These are phyloP conservation scores for Drosophila fulvimacula DNA, from an alignment of 2,888 invertebrate genomes.

Conservation along the genomic window DNA sequence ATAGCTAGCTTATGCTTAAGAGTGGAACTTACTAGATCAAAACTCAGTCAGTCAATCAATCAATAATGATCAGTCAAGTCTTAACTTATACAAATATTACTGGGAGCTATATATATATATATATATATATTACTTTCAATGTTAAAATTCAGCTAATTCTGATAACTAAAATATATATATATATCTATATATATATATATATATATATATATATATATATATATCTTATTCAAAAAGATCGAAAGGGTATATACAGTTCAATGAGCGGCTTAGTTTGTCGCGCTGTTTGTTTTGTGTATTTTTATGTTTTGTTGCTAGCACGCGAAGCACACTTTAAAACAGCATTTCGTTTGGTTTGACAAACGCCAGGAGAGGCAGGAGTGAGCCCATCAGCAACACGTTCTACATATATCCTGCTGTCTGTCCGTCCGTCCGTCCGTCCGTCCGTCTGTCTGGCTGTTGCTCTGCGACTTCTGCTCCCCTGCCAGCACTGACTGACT, in stretches of 20 bases:
- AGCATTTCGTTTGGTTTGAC: constrained; percentile 55
- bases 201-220: no score
- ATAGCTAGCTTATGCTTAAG: no score
- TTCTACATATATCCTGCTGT: constrained; percentile 51
- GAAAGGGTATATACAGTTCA: constrained; percentile 28
- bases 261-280: constrained; percentile 3
- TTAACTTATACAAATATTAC: no score
- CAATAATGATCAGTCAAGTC: no score
- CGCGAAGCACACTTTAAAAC: constrained; percentile 53
- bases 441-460: constrained; percentile 24
- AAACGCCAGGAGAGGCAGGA: constrained; percentile 44
- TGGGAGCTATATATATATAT: no score
- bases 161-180: no score
- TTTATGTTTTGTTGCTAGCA: constrained; percentile 28
- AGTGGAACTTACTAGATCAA: no score
- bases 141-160: no score
- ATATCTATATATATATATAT: no score
- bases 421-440: constrained; percentile 19
- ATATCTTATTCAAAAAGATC: no score
- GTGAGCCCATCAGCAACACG: constrained; percentile 49
- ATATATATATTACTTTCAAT: no score
- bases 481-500: not conserved
- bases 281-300: constrained; percentile 26
- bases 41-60: no score
- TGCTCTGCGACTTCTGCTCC: constrained; percentile 14